Conservation (phyloP, 2,888 invertebrate genomes). For the Harpalus rufipes region DNA sequence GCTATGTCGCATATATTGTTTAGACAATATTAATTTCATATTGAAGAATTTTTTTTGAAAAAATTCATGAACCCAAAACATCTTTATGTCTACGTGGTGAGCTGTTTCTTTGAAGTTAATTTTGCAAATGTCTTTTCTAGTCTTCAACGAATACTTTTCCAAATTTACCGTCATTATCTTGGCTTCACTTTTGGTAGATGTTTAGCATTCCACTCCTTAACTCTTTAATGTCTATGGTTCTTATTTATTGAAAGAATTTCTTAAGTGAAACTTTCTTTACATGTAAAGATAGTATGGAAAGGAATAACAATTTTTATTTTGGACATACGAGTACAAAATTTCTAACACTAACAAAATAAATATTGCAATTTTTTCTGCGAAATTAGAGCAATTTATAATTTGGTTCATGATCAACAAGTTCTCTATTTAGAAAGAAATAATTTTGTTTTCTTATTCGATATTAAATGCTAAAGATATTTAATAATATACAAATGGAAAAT, state of each 20-base stretch:
- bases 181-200: not conserved
- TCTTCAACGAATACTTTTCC: no score
- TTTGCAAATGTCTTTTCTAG: no score
- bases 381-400: not conserved
- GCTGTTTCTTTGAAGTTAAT: no score
- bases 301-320: constrained; percentile 13
- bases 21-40: no score
- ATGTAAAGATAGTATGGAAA: constrained; percentile 38
- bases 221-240: constrained; percentile 32
- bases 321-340: constrained; percentile 4
- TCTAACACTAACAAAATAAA: constrained; percentile 8
- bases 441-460: not conserved
- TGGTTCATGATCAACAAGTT: not conserved
- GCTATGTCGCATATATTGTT: no score
- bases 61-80: no score
- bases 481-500: not conserved
- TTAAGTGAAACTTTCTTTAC: constrained; percentile 66
- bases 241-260: constrained; percentile 58
- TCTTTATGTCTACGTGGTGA: no score
- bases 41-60: no score
- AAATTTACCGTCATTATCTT: not conserved
- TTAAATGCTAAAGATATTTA: no score
- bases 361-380: not conserved
- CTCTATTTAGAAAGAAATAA: not conserved
- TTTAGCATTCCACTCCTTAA: constrained; percentile 11